A percentile compares a stretch with the other conserved stretches of the same genome.
Evolutionary conservation across 1,140 invertebrate genomes (phyloP).

Genomic region (Brachionus koreanus): DNA sequence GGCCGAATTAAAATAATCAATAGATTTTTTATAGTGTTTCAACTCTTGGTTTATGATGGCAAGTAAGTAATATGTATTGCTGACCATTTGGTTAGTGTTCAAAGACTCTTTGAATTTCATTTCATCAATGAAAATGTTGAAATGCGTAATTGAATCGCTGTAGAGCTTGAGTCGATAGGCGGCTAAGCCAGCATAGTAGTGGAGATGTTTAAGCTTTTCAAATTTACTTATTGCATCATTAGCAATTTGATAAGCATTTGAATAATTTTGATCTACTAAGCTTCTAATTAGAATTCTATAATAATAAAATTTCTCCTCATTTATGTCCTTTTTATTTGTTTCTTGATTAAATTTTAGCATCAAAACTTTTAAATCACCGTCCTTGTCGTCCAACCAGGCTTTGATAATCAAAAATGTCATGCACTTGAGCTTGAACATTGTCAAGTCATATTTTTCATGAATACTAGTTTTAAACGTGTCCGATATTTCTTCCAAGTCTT

Average conservation of each 20-base stretch:
- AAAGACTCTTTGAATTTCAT: not conserved
- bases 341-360: not conserved
- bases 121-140: conserved; percentile 1
- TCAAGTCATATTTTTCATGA: not conserved
- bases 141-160: not conserved
- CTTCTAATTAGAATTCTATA: not conserved
- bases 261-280: not conserved
- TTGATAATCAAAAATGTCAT: not conserved
- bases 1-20: conserved; percentile 26
- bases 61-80: not conserved
- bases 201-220: not conserved
- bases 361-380: not conserved
- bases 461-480: not conserved
- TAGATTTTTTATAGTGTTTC: conserved; percentile 24
- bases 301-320: not conserved
- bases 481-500: not conserved
- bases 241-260: not conserved
- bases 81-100: conserved; percentile 10
- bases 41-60: not conserved
- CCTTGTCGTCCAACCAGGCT: not conserved
- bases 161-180: not conserved
- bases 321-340: not conserved
- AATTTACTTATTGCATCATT: not conserved
- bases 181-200: not conserved
- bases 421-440: not conserved